phyloP scores from a whole-genome alignment of 1,140 invertebrate genomes.

The Listronotus oregonensis region DNA sequence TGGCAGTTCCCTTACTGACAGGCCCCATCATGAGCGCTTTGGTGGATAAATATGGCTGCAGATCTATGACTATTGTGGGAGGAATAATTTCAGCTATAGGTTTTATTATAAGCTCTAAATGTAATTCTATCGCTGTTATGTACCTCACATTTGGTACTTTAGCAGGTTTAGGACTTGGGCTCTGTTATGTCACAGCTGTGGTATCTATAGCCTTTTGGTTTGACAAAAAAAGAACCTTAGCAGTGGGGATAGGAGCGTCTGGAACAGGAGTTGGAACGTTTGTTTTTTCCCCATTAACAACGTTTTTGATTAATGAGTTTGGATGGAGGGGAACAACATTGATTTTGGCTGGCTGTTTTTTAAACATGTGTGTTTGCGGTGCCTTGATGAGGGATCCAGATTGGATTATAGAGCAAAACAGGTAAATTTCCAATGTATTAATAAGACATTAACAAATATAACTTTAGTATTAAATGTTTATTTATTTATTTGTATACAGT shows the following conservation, averaged over 20 bases:
- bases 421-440: constrained; percentile 24
- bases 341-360: constrained; percentile 61
- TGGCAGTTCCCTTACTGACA: constrained; percentile 84
- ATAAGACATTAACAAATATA: too few relatives aligned
- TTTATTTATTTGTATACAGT: background rate
- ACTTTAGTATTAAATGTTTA: too few relatives aligned
- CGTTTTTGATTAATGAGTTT: constrained; percentile 74
- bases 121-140: constrained; percentile 74
- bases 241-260: constrained; percentile 89
- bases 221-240: constrained; percentile 88
- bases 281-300: constrained; percentile 81
- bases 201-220: constrained; percentile 96
- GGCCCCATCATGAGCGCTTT: constrained; percentile 86
- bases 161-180: constrained; percentile 81
- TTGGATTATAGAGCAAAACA: constrained; percentile 68
- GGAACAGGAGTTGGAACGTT: constrained; percentile 87
- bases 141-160: constrained; percentile 87
- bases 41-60: constrained; percentile 86
- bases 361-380: constrained; percentile 89
- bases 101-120: constrained; percentile 78
- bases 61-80: constrained; percentile 81
- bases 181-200: constrained; percentile 88
- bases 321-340: constrained; percentile 88
- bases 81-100: constrained; percentile 77
- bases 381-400: constrained; percentile 85